A percentile compares a stretch with the other conserved stretches of the same genome.
Evolutionary conservation across 2,888 invertebrate genomes (phyloP).

Genomic region (Actias luna): DNA sequence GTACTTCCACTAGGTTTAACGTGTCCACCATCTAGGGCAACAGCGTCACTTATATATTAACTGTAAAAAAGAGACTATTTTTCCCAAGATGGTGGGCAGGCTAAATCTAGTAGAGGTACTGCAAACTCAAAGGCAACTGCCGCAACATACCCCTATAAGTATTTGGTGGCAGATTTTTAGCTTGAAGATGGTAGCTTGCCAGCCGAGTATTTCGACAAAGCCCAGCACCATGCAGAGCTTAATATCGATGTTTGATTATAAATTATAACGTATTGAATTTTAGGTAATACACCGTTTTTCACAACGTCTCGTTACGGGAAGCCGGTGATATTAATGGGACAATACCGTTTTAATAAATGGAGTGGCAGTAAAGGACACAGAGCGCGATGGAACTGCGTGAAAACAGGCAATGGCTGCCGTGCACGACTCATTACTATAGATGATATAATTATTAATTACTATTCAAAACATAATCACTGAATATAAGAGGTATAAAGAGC

Average conservation of each 20-base stretch:
- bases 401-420: constrained; percentile 41
- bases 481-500: background rate
- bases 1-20: too few species aligned
- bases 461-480: constrained; percentile 28
- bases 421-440: constrained; percentile 44
- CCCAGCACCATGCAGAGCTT: too few species aligned
- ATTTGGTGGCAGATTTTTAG: too few species aligned
- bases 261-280: constrained; percentile 18
- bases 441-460: constrained; percentile 34
- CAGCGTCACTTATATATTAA: too few species aligned
- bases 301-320: constrained; percentile 36
- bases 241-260: background rate
- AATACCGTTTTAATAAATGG: constrained; percentile 46
- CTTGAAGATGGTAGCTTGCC: too few species aligned
- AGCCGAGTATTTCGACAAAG: too few species aligned
- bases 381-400: constrained; percentile 49
- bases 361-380: constrained; percentile 36
- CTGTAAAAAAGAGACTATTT: too few species aligned
- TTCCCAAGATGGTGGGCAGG: too few species aligned
- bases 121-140: too few species aligned
- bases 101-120: too few species aligned
- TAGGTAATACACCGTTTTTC: constrained; percentile 27
- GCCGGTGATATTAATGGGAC: constrained; percentile 47
- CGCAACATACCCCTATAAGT: too few species aligned
- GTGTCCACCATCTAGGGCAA: too few species aligned